phyloP scores from a whole-genome alignment of 2,888 invertebrate species.

The Eledona agricola region DNA sequence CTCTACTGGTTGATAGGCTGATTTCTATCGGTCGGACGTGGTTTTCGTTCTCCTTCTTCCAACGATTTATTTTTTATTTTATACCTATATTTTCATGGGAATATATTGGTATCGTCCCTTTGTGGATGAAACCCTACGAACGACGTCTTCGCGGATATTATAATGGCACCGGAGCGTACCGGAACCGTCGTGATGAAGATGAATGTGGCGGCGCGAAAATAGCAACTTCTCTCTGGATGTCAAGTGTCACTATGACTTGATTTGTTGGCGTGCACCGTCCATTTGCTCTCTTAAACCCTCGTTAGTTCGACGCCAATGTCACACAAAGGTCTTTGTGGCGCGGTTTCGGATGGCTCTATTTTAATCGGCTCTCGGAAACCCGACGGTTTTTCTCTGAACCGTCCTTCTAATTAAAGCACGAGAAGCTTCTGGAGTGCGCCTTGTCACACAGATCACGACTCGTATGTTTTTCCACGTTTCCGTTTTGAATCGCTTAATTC shows the following conservation, averaged over 20 bases:
- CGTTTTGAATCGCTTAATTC: constrained; percentile 3
- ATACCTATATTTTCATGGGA: too few species aligned
- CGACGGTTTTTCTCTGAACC: constrained; percentile 1
- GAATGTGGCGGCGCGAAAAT: constrained; percentile 34
- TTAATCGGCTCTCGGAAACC: background rate
- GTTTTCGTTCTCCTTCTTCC: too few species aligned
- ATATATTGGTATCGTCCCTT: too few species aligned
- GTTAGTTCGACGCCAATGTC: constrained; percentile 27
- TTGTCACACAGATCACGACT: too few species aligned
- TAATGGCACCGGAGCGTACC: constrained; percentile 27
- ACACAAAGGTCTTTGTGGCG: constrained; percentile 7
- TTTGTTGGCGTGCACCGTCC: constrained; percentile 23
- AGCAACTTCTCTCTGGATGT: constrained; percentile 29
- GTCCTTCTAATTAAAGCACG: too few species aligned
- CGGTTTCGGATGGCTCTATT: background rate
- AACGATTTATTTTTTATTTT: too few species aligned
- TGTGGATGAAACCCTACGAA: background rate
- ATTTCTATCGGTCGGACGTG: too few species aligned
- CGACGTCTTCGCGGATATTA: constrained; percentile 21
- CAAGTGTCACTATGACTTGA: constrained; percentile 26
- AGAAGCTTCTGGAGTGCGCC: too few species aligned
- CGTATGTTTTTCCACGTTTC: background rate
- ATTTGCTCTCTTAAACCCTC: constrained; percentile 27
- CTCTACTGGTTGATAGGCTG: too few species aligned
- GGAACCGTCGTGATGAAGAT: constrained; percentile 36